phyloP scores from a whole-genome alignment of 2,113 vertebrate genomes.

The Pachycephala philippinensis region DNA sequence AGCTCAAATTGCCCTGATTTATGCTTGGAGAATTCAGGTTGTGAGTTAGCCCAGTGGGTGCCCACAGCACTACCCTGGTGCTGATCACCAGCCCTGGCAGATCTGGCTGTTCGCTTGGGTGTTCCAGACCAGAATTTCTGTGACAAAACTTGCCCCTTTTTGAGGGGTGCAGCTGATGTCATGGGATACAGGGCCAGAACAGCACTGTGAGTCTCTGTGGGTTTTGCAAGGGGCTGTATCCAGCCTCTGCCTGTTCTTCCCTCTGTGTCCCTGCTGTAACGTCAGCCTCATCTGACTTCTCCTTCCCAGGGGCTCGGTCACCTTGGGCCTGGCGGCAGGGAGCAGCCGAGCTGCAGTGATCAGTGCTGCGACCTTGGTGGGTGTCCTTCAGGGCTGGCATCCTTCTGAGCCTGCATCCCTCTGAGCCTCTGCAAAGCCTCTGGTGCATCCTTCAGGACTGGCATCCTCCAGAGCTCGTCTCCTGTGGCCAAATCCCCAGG shows the following conservation, averaged over 20 bases:
- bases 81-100: neutral
- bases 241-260: neutral
- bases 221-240: neutral
- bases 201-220: neutral
- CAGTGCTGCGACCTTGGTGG: neutral
- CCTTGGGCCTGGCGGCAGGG: neutral
- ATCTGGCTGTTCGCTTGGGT: neutral
- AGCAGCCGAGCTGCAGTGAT: neutral
- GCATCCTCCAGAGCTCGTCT: neutral
- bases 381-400: neutral
- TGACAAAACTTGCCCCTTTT: neutral
- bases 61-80: neutral
- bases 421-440: too few species aligned
- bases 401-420: neutral
- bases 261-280: neutral
- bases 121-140: neutral
- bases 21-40: neutral
- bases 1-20: slow-evolving; percentile 16
- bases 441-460: neutral
- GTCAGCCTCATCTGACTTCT: neutral
- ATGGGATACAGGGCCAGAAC: neutral
- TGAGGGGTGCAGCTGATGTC: neutral
- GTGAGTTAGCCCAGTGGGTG: neutral
- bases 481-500: neutral
- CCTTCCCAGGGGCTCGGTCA: neutral